Evolutionary conservation across 2,113 vertebrate species (phyloP).

Genomic region (Gymnarchus niloticus): DNA sequence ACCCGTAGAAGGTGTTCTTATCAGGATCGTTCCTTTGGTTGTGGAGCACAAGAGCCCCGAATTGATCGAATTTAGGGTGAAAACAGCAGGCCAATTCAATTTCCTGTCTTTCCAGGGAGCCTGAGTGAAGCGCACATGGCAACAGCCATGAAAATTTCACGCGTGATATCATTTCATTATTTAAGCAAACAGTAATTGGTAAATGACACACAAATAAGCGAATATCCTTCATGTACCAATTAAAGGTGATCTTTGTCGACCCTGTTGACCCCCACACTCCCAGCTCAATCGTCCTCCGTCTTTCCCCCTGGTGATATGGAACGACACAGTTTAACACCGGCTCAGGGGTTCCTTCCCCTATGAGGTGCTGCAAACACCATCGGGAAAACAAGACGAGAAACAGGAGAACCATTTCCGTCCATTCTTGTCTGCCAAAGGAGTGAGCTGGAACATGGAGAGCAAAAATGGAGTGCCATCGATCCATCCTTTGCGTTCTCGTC

Average conservation of each 20-base stretch:
- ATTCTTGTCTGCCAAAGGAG: conserved; percentile 53
- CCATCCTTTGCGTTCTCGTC: conserved; percentile 56
- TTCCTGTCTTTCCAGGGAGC: conserved; percentile 18
- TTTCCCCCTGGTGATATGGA: not conserved
- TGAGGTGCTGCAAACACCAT: not conserved
- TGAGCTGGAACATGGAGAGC: conserved; percentile 53
- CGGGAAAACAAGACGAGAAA: not conserved
- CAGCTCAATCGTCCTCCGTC: not conserved
- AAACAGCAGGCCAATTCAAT: conserved; percentile 25
- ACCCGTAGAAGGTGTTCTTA: too few species aligned
- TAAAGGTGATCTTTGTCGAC: not conserved
- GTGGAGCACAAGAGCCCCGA: not conserved
- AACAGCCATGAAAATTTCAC: conserved; percentile 28
- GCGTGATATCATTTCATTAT: conserved; percentile 20
- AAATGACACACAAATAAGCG: conserved; percentile 15
- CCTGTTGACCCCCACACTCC: not conserved
- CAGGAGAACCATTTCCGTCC: conserved; percentile 26
- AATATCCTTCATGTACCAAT: conserved; percentile 23
- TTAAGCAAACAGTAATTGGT: conserved; percentile 25
- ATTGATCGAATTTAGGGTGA: conserved; percentile 23
- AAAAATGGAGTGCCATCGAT: conserved; percentile 71
- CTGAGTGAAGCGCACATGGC: not conserved
- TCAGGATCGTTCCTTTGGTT: too few species aligned
- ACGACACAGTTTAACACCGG: not conserved
- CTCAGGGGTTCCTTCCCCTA: not conserved